These are phyloP conservation scores for Ephydatia muelleri DNA, from an alignment of 37 sponge, comb jelly and placozoan species.

Conservation along the genomic window DNA sequence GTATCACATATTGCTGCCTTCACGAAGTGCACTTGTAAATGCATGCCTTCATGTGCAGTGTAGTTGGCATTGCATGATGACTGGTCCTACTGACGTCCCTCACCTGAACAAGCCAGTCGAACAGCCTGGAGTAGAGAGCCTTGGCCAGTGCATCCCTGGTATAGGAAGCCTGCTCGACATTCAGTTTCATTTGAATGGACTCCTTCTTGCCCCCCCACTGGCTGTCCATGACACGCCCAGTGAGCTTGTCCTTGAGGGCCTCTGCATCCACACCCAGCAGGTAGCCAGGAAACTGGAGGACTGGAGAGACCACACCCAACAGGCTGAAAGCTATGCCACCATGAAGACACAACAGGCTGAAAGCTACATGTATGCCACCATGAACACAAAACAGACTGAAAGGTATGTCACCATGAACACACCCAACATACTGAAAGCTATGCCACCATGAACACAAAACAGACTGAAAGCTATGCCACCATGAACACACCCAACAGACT, in stretches of 20 bases:
- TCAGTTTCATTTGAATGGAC: conserved; percentile 83
- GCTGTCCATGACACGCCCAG: conserved; percentile 94
- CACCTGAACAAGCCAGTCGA: conserved; percentile 93
- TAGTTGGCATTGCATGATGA: too few relatives aligned
- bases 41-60: too few relatives aligned
- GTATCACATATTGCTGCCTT: too few relatives aligned
- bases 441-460: background rate
- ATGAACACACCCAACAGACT: too few relatives aligned
- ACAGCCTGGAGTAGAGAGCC: conserved; percentile 91
- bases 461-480: background rate
- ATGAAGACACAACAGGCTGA: background rate
- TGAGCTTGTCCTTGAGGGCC: conserved; percentile 77
- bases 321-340: too few relatives aligned
- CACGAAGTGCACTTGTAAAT: too few relatives aligned
- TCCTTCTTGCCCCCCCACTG: conserved; percentile 96
- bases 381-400: too few relatives aligned
- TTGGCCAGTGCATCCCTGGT: conserved; percentile 97
- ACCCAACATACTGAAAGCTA: too few relatives aligned
- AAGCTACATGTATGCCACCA: background rate
- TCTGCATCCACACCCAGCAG: conserved; percentile 86
- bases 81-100: background rate
- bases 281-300: conserved; percentile 92
- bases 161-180: conserved; percentile 92
- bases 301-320: conserved; percentile 29
- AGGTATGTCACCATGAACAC: too few relatives aligned